Conservation (phyloP, 2,888 invertebrate species). For the Balanococcus diminutus region DNA sequence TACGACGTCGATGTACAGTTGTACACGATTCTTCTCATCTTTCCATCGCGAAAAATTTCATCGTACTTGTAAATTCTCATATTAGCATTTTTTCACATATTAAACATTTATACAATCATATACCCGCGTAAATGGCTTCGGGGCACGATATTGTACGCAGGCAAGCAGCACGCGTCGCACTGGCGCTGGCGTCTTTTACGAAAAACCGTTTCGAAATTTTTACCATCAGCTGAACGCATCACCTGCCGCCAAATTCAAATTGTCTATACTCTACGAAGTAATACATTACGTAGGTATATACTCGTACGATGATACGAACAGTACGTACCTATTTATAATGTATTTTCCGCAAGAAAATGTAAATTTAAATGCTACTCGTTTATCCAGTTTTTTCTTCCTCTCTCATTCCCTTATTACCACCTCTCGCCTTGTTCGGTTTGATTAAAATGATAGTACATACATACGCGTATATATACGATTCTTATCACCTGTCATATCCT, state of each 20-base stretch:
- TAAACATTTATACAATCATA: too few relatives aligned
- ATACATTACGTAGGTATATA: too few relatives aligned
- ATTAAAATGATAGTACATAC: conserved; percentile 16
- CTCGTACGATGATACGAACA: not conserved
- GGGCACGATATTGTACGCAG: not conserved
- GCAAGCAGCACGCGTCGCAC: not conserved
- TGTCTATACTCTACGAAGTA: not conserved
- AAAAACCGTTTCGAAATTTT: conserved; percentile 39
- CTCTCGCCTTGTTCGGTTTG: not conserved
- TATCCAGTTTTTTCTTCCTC: conserved; percentile 8
- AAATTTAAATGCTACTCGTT: conserved; percentile 32
- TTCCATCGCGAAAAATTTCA: not conserved
- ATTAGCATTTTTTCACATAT: conserved; percentile 39
- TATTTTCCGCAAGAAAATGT: conserved; percentile 43
- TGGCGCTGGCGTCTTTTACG: too few relatives aligned
- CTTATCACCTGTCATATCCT: conserved; percentile 52
- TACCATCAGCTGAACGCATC: conserved; percentile 35
- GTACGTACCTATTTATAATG: too few relatives aligned
- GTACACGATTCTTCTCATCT: not conserved
- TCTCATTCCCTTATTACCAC: not conserved
- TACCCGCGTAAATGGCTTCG: too few relatives aligned
- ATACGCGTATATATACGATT: conserved; percentile 25
- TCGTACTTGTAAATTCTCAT: conserved; percentile 10
- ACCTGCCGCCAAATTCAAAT: conserved; percentile 32
- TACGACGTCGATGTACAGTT: not conserved